phyloP scores from a whole-genome alignment of 2,113 vertebrate species.

The Mixornis gularis region DNA sequence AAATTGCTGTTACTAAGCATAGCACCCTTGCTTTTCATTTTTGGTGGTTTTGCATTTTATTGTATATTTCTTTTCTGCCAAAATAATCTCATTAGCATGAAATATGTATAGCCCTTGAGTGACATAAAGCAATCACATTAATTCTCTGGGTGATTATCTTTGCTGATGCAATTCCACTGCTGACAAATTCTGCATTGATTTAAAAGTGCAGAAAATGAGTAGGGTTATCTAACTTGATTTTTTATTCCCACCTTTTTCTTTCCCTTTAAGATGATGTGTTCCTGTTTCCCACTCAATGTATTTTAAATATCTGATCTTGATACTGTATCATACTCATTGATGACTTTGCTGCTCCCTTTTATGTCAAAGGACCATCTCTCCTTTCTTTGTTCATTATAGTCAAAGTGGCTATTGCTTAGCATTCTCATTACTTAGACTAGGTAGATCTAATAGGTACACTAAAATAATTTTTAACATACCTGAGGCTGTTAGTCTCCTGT shows the following conservation, averaged over 20 bases:
- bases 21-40: background rate
- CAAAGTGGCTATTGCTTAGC: background rate
- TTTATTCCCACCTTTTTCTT: background rate
- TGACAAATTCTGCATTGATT: background rate
- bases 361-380: background rate
- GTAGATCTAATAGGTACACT: background rate
- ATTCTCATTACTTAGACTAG: background rate
- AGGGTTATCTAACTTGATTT: background rate
- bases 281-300: background rate
- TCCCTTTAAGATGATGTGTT: background rate
- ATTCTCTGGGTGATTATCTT: background rate
- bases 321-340: background rate
- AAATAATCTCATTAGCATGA: background rate
- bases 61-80: background rate
- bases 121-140: background rate
- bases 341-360: background rate
- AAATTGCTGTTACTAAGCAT: background rate
- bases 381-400: background rate
- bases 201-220: background rate
- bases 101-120: background rate
- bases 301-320: background rate
- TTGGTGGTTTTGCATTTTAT: background rate
- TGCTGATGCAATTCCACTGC: background rate
- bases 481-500: background rate
- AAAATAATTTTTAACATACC: background rate